Percentiles rank a stretch among this genome's conserved stretches.
Evolutionary conservation across 2,113 vertebrate species (phyloP).

Genomic region (Ivindomyrus marchei): DNA sequence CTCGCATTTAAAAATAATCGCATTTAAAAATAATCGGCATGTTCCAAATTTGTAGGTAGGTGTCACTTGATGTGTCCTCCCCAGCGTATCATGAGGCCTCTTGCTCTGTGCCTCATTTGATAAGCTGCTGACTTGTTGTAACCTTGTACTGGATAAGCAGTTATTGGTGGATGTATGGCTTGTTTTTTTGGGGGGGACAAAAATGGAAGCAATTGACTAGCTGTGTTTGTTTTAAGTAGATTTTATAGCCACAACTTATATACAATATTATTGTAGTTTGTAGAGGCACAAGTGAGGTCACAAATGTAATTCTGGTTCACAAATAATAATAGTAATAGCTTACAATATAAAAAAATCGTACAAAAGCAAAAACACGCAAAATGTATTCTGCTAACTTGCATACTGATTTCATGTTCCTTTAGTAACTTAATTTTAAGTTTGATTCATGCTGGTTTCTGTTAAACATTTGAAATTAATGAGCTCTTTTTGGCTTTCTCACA

Average conservation of each 20-base stretch:
- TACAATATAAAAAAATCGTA: background rate
- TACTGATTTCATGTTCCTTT: background rate
- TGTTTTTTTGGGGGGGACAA: background rate
- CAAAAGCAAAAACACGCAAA: background rate
- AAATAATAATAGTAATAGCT: background rate
- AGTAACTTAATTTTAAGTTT: background rate
- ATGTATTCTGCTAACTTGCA: background rate
- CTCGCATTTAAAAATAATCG: background rate
- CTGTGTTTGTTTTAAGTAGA: background rate
- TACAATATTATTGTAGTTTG: background rate
- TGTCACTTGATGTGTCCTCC: background rate
- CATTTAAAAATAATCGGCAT: background rate
- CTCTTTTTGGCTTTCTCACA: background rate
- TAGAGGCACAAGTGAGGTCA: background rate
- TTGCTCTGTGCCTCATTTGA: background rate
- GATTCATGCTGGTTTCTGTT: background rate
- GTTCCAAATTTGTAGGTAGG: background rate
- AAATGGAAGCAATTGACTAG: background rate
- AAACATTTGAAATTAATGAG: background rate
- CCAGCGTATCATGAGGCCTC: background rate
- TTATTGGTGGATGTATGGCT: background rate
- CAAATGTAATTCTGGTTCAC: background rate
- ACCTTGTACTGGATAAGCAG: background rate
- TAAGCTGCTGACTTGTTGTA: background rate
- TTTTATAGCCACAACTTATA: background rate